phyloP scores from a whole-genome alignment of 2,888 invertebrate species.

The Apeira syringaria region DNA sequence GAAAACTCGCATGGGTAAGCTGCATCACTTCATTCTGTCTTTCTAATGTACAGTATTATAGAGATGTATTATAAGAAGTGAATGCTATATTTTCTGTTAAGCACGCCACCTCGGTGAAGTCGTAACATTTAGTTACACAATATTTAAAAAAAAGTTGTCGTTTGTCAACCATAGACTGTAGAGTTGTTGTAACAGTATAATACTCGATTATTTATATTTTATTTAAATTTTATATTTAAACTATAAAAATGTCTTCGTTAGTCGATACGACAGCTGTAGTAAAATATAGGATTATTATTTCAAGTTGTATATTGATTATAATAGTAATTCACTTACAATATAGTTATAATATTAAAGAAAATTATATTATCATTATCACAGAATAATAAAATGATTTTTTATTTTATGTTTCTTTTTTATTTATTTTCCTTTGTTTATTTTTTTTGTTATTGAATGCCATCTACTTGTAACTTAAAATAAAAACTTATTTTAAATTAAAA shows the following conservation, averaged over 20 bases:
- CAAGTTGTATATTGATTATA: slow-evolving; percentile 74
- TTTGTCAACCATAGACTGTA: slow-evolving; percentile 72
- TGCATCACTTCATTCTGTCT: too few species aligned
- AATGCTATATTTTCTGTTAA: slow-evolving; percentile 7
- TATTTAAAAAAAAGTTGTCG: slow-evolving; percentile 51
- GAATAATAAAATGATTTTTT: slow-evolving; percentile 71
- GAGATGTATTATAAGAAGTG: too few species aligned
- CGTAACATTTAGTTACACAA: slow-evolving; percentile 35
- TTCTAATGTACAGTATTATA: too few species aligned
- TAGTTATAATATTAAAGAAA: slow-evolving; percentile 61
- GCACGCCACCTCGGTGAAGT: slow-evolving; percentile 28
- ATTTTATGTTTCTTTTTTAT: slow-evolving; percentile 44
- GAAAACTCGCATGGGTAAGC: too few species aligned
- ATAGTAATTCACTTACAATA: slow-evolving; percentile 68
- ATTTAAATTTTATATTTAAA: slow-evolving; percentile 71
- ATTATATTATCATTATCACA: slow-evolving; percentile 56
- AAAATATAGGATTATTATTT: slow-evolving; percentile 56
- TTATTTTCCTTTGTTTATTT: slow-evolving; percentile 20
- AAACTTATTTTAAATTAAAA: too few species aligned
- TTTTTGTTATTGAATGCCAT: slow-evolving; percentile 8
- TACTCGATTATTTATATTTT: slow-evolving; percentile 82
- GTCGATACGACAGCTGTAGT: slow-evolving; percentile 62
- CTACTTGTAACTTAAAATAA: too few species aligned
- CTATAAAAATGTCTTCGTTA: slow-evolving; percentile 55
- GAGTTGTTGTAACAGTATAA: slow-evolving; percentile 76